Conservation (phyloP, 2,113 vertebrate genomes). For the Semnornis frantzii region DNA sequence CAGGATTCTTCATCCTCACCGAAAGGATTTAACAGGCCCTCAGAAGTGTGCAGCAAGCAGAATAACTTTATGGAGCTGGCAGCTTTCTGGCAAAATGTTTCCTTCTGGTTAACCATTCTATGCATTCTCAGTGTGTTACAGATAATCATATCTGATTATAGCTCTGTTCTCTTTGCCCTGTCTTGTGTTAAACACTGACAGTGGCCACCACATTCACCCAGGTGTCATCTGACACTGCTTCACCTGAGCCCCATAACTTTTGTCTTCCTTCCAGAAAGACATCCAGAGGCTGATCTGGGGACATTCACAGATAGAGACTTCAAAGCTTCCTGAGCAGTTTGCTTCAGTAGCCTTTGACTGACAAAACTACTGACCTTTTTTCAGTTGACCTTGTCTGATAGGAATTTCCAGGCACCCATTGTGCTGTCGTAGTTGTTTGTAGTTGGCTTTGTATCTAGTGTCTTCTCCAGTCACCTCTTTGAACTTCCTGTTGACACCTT, state of each 20-base stretch:
- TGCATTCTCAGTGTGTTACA: background rate
- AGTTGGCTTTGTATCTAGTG: background rate
- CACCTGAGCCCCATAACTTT: background rate
- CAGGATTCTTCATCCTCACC: background rate
- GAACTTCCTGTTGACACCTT: background rate
- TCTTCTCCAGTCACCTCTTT: background rate
- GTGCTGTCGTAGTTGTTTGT: background rate
- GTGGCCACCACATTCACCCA: background rate
- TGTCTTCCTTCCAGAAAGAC: background rate
- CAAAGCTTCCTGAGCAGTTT: background rate
- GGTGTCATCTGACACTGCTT: background rate
- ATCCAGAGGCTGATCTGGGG: background rate
- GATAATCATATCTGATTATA: background rate
- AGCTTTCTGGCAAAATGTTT: conserved; percentile 1
- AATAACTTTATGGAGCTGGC: background rate
- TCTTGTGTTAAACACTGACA: background rate
- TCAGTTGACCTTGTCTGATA: background rate
- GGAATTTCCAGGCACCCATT: background rate
- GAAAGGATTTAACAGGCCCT: background rate
- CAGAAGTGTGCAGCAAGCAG: background rate
- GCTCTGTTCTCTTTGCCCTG: background rate
- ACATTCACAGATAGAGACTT: background rate
- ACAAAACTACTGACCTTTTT: background rate
- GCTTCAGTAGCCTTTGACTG: background rate
- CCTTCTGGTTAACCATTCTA: background rate